Evolutionary conservation across 1,140 invertebrate genomes (phyloP).

Genomic region (Globodera ellingtonae): DNA sequence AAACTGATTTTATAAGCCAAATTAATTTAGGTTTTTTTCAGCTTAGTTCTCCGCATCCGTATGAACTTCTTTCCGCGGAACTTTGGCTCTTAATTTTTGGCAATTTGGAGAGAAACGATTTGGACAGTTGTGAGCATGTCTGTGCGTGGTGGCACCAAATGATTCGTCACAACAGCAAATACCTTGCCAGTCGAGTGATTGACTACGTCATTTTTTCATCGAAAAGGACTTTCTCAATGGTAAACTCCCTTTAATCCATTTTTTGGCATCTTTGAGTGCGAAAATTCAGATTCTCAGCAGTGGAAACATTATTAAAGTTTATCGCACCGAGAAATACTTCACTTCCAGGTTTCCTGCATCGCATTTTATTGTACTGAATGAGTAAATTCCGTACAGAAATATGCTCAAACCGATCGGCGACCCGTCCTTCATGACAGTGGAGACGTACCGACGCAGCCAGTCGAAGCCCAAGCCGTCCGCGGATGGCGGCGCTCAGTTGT

Average conservation of each 20-base stretch:
- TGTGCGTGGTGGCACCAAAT: constrained; percentile 17
- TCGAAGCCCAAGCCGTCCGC: background rate
- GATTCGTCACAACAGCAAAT: constrained; percentile 21
- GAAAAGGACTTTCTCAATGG: constrained; percentile 24
- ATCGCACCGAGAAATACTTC: constrained; percentile 28
- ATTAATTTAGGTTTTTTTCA: background rate
- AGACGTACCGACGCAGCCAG: background rate
- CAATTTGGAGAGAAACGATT: constrained; percentile 24
- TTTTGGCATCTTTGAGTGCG: background rate
- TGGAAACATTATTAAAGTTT: constrained; percentile 30
- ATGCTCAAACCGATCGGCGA: background rate
- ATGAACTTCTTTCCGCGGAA: constrained; percentile 17
- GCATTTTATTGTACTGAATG: background rate
- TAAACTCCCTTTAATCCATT: background rate
- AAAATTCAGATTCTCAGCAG: constrained; percentile 18
- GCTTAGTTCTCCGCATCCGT: background rate
- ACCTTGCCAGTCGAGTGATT: constrained; percentile 17
- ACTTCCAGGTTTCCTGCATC: constrained; percentile 10
- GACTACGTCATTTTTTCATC: constrained; percentile 32
- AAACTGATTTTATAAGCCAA: no score
- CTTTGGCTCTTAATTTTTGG: constrained; percentile 27
- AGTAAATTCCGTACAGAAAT: constrained; percentile 13
- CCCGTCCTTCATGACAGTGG: constrained; percentile 18
- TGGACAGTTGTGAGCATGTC: constrained; percentile 18
- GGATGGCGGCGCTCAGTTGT: background rate